phyloP scores from a whole-genome alignment of 1,140 invertebrate genomes.

The Drosophila suzukii region DNA sequence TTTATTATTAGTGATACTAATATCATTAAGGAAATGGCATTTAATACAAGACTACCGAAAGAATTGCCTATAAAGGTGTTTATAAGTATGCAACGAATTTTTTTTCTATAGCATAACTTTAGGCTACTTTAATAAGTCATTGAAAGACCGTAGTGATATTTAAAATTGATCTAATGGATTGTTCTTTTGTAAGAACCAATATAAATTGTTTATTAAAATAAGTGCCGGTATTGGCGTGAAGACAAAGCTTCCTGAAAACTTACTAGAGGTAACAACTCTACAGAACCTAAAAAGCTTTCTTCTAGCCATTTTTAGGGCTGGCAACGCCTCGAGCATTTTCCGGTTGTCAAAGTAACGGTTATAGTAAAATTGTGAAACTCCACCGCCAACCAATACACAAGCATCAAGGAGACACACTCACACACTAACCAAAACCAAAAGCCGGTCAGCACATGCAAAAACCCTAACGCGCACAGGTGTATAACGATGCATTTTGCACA shows the following conservation, averaged over 20 bases:
- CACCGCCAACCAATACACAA: slow-evolving; percentile 49
- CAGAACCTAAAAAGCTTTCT: slow-evolving; percentile 23
- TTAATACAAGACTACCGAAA: too few relatives aligned
- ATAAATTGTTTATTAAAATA: background rate
- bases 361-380: slow-evolving; percentile 5
- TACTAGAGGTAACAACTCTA: slow-evolving; percentile 8
- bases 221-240: background rate
- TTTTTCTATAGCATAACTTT: too few relatives aligned
- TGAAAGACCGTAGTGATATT: too few relatives aligned
- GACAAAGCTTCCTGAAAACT: slow-evolving; percentile 12
- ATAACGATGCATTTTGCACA: slow-evolving; percentile 8
- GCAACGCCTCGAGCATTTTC: slow-evolving; percentile 53
- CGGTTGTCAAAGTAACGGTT: slow-evolving; percentile 49
- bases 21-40: too few relatives aligned
- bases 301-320: slow-evolving; percentile 36
- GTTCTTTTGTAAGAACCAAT: too few relatives aligned
- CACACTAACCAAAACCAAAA: slow-evolving; percentile 36
- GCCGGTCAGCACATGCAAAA: slow-evolving; percentile 45
- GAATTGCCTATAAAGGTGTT: too few relatives aligned
- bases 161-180: too few relatives aligned
- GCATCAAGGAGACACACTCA: slow-evolving; percentile 13
- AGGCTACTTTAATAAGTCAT: too few relatives aligned
- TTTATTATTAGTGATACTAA: too few relatives aligned
- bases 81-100: too few relatives aligned
- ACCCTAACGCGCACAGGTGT: slow-evolving; percentile 4